Percentiles rank a stretch among this genome's conserved stretches.
Evolutionary conservation across 2,888 invertebrate genomes (phyloP).

Genomic region (Phorcus lineatus): DNA sequence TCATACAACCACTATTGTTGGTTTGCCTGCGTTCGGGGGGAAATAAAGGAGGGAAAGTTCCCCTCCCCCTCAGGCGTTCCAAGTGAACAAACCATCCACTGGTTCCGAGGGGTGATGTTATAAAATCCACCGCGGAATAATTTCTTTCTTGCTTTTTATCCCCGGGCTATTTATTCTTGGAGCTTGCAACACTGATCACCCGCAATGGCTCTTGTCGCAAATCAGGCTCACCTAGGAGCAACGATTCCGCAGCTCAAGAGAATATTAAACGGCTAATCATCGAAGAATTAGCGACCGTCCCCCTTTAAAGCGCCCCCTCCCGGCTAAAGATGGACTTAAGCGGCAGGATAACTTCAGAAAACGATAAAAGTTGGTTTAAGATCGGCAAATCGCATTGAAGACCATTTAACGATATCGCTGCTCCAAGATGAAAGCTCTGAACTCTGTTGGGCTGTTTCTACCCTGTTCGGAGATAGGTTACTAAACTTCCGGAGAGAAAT

Average conservation of each 20-base stretch:
- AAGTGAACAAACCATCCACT: neutral
- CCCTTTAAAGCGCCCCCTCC: neutral
- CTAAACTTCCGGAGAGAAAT: too few relatives aligned
- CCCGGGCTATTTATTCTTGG: neutral
- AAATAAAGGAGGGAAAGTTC: neutral
- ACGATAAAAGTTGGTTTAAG: constrained; percentile 10
- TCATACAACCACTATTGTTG: neutral
- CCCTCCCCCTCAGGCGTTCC: neutral
- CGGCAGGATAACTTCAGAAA: neutral
- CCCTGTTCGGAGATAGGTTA: too few relatives aligned
- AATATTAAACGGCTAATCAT: constrained; percentile 22
- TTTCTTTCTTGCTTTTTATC: neutral
- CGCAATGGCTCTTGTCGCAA: neutral
- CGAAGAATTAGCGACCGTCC: neutral
- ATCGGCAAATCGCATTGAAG: neutral
- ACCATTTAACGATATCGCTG: neutral
- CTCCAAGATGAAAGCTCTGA: neutral
- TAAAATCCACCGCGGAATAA: constrained; percentile 17
- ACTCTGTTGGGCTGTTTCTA: neutral
- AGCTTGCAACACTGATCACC: neutral
- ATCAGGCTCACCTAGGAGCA: neutral
- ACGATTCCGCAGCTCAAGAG: neutral
- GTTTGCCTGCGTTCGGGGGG: neutral
- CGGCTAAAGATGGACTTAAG: neutral
- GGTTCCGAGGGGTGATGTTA: neutral